A percentile compares a stretch with the other conserved stretches of the same genome.
Evolutionary conservation across 2,113 vertebrate species (phyloP).

Genomic region (Glaucomys volans): DNA sequence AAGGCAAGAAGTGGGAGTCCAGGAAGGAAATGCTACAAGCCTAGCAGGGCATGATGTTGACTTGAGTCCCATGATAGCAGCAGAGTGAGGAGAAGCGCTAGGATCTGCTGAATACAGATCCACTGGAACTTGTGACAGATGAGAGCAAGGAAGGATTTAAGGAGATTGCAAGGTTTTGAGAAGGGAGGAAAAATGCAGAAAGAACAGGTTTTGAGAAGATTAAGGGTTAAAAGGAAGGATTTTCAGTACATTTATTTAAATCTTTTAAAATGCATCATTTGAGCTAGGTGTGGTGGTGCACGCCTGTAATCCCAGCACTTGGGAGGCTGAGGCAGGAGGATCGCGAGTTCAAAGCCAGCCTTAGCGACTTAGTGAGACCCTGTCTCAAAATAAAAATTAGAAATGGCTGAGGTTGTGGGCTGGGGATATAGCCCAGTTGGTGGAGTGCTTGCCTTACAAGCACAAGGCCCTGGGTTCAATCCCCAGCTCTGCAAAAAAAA

Average conservation of each 20-base stretch:
- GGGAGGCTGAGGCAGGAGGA: too few relatives aligned
- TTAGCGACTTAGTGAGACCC: too few relatives aligned
- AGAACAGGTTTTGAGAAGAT: background rate
- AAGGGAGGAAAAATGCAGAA: background rate
- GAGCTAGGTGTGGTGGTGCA: too few relatives aligned
- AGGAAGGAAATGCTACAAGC: background rate
- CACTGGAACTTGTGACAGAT: background rate
- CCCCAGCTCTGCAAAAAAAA: too few relatives aligned
- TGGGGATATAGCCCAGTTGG: too few relatives aligned
- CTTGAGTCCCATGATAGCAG: background rate
- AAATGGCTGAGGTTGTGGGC: too few relatives aligned
- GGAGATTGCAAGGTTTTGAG: background rate
- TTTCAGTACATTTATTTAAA: constrained; percentile 20
- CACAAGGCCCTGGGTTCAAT: too few relatives aligned
- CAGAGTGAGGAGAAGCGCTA: background rate
- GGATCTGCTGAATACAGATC: background rate
- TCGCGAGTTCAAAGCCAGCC: too few relatives aligned
- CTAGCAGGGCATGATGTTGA: background rate
- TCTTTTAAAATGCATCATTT: background rate
- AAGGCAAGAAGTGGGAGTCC: background rate
- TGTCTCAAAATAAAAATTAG: too few relatives aligned
- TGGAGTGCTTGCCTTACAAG: too few relatives aligned
- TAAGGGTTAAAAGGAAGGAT: background rate
- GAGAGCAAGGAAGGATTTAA: background rate
- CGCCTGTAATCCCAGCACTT: too few relatives aligned